These are phyloP conservation scores for Caenorhabditis zanzibari DNA, from an alignment of 2,888 invertebrate species.

Conservation along the genomic window DNA sequence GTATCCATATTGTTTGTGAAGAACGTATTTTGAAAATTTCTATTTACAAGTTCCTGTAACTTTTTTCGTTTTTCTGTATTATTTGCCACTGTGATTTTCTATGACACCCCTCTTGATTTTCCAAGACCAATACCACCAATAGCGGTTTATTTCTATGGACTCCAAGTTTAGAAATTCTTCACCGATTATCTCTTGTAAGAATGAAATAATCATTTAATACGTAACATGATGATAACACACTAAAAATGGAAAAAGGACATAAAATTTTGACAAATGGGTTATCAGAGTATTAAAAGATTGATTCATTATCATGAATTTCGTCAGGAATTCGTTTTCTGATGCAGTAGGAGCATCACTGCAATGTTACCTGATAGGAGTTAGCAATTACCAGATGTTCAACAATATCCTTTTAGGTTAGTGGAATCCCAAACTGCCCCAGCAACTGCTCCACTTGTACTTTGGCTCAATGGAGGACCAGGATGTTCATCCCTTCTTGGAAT, in stretches of 20 bases:
- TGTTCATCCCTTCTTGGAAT: conserved; percentile 84
- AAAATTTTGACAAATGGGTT: conserved; percentile 39
- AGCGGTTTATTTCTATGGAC: conserved; percentile 19
- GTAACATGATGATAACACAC: conserved; percentile 11
- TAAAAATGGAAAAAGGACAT: conserved; percentile 28
- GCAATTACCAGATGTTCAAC: neutral
- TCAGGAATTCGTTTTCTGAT: conserved; percentile 48
- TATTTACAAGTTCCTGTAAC: too few species aligned
- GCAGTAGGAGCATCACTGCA: neutral
- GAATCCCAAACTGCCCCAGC: conserved; percentile 83
- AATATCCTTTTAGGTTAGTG: conserved; percentile 83
- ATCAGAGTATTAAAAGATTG: conserved; percentile 30
- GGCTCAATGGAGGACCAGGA: conserved; percentile 85
- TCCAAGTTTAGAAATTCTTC: conserved; percentile 24
- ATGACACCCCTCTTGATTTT: too few species aligned
- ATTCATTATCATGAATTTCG: conserved; percentile 50
- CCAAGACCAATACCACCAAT: neutral
- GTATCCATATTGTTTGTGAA: too few species aligned
- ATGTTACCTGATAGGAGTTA: neutral
- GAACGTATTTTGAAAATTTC: too few species aligned
- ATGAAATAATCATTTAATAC: conserved; percentile 28
- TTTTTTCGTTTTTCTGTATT: too few species aligned
- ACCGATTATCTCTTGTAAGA: conserved; percentile 31
- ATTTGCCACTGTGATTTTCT: too few species aligned
- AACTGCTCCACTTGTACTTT: conserved; percentile 84